These are phyloP conservation scores for Chymomyza amoena DNA, from an alignment of 2,888 invertebrate genomes.

Conservation along the genomic window DNA sequence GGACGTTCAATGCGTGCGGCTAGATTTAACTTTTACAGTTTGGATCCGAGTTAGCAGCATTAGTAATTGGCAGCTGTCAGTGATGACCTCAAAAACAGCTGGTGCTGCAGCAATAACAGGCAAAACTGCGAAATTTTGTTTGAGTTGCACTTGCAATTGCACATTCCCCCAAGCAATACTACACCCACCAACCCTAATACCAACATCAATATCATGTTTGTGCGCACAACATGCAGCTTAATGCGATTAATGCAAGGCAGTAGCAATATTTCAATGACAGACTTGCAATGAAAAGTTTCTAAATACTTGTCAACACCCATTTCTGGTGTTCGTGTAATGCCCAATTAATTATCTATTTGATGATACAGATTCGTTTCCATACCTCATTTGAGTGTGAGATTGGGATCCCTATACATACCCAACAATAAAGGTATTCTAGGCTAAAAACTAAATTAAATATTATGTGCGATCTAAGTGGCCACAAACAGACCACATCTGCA, in stretches of 20 bases:
- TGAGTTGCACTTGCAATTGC: background rate
- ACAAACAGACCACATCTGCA: too few relatives aligned
- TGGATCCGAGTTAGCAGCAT: constrained; percentile 14
- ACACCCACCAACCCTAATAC: background rate
- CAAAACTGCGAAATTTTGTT: background rate
- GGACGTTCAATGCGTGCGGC: background rate
- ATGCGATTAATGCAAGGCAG: background rate
- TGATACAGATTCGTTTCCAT: too few relatives aligned
- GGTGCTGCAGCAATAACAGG: constrained; percentile 10
- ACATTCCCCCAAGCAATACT: background rate
- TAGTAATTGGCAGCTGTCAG: constrained; percentile 54
- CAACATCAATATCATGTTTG: background rate
- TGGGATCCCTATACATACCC: too few relatives aligned
- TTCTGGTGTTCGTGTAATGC: background rate
- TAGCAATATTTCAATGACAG: background rate
- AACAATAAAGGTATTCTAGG: too few relatives aligned
- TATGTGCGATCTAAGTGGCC: too few relatives aligned
- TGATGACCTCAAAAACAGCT: constrained; percentile 39
- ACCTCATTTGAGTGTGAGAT: too few relatives aligned
- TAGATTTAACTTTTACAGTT: background rate
- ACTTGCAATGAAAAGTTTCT: background rate
- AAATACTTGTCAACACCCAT: background rate
- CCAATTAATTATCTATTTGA: too few relatives aligned
- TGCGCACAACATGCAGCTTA: constrained; percentile 1
- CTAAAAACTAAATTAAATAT: too few relatives aligned